Percentiles rank a stretch among this genome's conserved stretches.
These are phyloP conservation scores for Podotricha telesiphe DNA, from an alignment of 2,888 invertebrate genomes.

Conservation along the genomic window DNA sequence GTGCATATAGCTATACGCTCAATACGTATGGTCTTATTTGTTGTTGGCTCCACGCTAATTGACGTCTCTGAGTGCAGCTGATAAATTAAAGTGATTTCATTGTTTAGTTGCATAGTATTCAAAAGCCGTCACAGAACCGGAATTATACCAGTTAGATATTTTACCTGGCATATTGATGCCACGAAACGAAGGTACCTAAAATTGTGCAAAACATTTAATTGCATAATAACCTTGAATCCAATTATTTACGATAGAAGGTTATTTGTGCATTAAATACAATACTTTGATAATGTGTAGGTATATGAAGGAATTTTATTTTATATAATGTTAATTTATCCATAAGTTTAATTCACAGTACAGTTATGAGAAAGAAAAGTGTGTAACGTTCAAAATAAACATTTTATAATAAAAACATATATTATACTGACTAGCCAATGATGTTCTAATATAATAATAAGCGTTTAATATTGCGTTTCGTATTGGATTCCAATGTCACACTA, in stretches of 20 bases:
- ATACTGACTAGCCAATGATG: background rate
- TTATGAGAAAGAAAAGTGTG: background rate
- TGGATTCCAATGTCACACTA: background rate
- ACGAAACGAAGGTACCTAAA: background rate
- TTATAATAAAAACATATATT: background rate
- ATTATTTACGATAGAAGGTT: slow-evolving; percentile 6
- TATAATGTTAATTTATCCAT: too few species aligned
- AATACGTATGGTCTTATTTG: background rate
- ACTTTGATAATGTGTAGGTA: background rate
- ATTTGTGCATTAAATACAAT: slow-evolving; percentile 2
- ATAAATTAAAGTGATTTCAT: background rate
- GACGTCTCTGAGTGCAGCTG: background rate
- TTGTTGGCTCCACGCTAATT: background rate
- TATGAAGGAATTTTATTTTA: background rate
- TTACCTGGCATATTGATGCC: background rate
- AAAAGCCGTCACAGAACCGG: slow-evolving; percentile 3
- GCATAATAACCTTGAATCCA: slow-evolving; percentile 11
- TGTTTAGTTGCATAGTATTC: background rate
- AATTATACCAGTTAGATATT: background rate
- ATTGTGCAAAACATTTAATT: background rate
- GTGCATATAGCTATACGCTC: too few species aligned
- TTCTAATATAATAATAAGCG: background rate
- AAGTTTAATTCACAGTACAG: background rate
- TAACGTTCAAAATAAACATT: background rate
- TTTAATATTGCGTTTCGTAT: background rate